Percentiles rank a stretch among this genome's conserved stretches.
Conservation (phyloP, 2,113 vertebrate genomes). For the Sus scrofa region DNA sequence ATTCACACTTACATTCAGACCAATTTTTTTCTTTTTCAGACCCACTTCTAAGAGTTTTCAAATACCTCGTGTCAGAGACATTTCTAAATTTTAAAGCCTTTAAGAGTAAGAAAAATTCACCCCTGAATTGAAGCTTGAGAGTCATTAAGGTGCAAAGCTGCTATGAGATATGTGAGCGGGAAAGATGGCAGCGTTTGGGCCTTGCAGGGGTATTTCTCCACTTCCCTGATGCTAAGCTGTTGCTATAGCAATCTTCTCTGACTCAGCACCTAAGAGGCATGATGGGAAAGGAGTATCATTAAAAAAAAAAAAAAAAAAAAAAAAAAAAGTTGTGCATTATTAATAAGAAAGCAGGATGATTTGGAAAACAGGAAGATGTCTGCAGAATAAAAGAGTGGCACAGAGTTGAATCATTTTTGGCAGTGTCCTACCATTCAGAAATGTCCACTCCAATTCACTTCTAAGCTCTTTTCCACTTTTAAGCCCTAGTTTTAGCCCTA, state of each 20-base stretch:
- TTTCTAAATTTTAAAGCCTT: not conserved
- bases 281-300: constrained; percentile 77
- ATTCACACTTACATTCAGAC: not conserved
- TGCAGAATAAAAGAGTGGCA: constrained; percentile 53
- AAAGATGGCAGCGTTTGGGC: constrained; percentile 70
- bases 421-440: not conserved
- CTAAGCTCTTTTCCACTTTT: not conserved
- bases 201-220: constrained; percentile 77
- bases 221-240: constrained; percentile 60
- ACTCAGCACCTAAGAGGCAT: constrained; percentile 86
- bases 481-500: not conserved
- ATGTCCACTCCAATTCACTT: not conserved
- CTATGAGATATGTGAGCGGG: not conserved
- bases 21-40: not conserved
- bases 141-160: constrained; percentile 36
- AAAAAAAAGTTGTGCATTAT: constrained; percentile 82
- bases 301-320: constrained; percentile 71
- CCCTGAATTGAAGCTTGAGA: not conserved
- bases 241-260: constrained; percentile 83
- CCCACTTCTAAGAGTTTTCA: not conserved
- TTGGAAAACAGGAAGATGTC: constrained; percentile 83
- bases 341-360: constrained; percentile 84
- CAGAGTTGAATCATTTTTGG: not conserved
- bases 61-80: not conserved
- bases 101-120: not conserved